Base-by-base conservation (phyloP, 2,888 invertebrate species). In the Ennomos fuscantarius region DNA sequence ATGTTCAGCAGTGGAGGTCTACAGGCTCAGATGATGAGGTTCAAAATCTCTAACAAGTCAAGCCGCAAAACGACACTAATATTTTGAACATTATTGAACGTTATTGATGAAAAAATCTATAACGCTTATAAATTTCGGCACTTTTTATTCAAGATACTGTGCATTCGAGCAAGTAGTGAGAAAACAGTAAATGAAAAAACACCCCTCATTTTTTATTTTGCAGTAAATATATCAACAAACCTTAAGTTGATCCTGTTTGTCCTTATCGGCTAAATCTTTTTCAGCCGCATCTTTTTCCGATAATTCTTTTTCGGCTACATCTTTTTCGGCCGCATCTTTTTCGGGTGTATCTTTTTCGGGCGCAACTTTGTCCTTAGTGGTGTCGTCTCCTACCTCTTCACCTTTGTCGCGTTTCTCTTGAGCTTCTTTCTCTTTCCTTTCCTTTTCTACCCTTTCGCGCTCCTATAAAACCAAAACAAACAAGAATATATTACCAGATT, bases 391-490 rank as follows among this genome's bases (percentile, higher is more conserved):
- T 13, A 63, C 70, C 8, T 67, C 73, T 37, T 79, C 77, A 0
- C 72, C 74, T 8, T 44, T 61, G 3, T 72, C 81, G 40, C 67
- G 72, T 58, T 56, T 73, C 60, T 73, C 80, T 35, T 76, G 72
- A 0, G 57, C 66, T 51, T 78, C 79, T 42, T 65, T 78, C 40
- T 78, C 82, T 55, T 78, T 79, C n/a, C 43, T 76, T 45, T 84
- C 82, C 9, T 75, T 79, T 1, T 82, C 84, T 55, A 65, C 57
- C 53, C 62, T 81, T 54, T 83, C 85, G 31, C 81, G 78, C 57
- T 87, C 87, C 86, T 86, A 59, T 11, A 24, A 6, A 36, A 3
- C n/a, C 5, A 32, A 49, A 35, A 11, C 40, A 24, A 24, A 3
- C 24, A 24, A 24, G 24, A 24, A n/a, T n/a, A n/a, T n/a, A n/a